Evolutionary conservation across 2,797 vertebrate genomes (phyloP).

Genomic region (Florisuga fusca): DNA sequence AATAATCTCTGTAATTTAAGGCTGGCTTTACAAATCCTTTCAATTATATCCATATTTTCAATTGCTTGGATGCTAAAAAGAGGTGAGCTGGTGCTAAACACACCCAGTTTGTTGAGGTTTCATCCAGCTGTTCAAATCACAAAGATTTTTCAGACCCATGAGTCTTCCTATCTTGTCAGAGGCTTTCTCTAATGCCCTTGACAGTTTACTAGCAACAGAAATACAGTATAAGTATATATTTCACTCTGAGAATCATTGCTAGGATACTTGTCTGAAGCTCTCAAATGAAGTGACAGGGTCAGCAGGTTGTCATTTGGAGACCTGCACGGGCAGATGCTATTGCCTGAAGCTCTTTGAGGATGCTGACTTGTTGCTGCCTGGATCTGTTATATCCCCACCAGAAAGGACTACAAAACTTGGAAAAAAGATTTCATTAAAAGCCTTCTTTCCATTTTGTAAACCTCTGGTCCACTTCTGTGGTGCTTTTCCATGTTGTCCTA

Average conservation of each 20-base stretch:
- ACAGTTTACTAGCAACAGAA: neutral
- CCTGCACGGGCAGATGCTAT: rapidly evolving
- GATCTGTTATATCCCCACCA: neutral
- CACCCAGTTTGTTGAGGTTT: neutral
- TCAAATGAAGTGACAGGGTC: neutral
- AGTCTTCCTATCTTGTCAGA: neutral
- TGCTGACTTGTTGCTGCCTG: rapidly evolving
- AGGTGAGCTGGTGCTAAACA: slow-evolving; percentile 50
- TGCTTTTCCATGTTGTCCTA: neutral
- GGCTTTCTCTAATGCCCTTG: neutral
- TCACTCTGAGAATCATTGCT: neutral
- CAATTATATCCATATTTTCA: slow-evolving; percentile 72
- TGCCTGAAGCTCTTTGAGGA: rapidly evolving
- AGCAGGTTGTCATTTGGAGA: neutral
- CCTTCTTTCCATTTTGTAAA: neutral
- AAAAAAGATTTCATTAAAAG: neutral
- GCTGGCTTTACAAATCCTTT: slow-evolving; percentile 63
- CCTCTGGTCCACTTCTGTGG: neutral
- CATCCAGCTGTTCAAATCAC: neutral
- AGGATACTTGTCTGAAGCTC: neutral
- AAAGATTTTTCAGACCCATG: neutral
- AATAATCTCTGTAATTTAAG: neutral
- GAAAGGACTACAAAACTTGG: neutral
- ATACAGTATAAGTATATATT: neutral
- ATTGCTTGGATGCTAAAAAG: slow-evolving; percentile 46